phyloP scores from a whole-genome alignment of 2,888 invertebrate genomes.

The Deilephila porcellus region DNA sequence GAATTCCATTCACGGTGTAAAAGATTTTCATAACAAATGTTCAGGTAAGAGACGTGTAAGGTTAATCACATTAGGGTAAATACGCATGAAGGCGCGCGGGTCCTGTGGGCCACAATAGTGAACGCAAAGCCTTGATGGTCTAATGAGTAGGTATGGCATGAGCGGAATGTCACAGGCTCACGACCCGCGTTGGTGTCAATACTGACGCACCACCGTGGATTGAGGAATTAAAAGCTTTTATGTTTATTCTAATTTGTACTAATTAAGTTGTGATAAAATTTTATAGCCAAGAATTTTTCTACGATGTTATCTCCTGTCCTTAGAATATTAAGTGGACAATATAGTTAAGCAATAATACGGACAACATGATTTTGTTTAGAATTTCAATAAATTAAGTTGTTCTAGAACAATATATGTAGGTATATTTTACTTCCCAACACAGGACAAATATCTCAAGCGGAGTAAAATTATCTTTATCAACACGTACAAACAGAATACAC shows the following conservation, averaged over 20 bases:
- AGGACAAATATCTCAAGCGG: not conserved
- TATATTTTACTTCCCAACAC: no score
- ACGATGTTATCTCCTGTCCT: conserved; percentile 13
- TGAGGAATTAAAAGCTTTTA: conserved; percentile 40
- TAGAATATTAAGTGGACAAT: not conserved
- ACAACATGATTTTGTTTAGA: conserved; percentile 1
- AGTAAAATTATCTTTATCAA: not conserved
- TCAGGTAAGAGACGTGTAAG: conserved; percentile 46
- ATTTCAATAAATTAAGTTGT: no score
- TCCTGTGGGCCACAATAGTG: conserved; percentile 49
- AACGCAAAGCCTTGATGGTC: conserved; percentile 56
- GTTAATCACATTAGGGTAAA: conserved; percentile 56
- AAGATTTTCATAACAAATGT: conserved; percentile 11
- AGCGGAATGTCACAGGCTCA: conserved; percentile 65
- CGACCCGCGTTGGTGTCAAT: conserved; percentile 31
- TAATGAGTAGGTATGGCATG: conserved; percentile 52
- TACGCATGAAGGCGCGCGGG: conserved; percentile 57
- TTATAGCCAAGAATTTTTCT: conserved; percentile 4
- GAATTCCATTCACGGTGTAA: conserved; percentile 32
- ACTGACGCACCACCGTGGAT: conserved; percentile 44
- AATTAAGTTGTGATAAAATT: conserved; percentile 21
- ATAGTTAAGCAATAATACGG: not conserved
- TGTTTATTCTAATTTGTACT: conserved; percentile 19
- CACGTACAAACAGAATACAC: not conserved
- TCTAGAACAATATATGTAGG: not conserved